Evolutionary conservation across 2,888 invertebrate genomes (phyloP).

Genomic region (Aporophyla lueneburgensis): DNA sequence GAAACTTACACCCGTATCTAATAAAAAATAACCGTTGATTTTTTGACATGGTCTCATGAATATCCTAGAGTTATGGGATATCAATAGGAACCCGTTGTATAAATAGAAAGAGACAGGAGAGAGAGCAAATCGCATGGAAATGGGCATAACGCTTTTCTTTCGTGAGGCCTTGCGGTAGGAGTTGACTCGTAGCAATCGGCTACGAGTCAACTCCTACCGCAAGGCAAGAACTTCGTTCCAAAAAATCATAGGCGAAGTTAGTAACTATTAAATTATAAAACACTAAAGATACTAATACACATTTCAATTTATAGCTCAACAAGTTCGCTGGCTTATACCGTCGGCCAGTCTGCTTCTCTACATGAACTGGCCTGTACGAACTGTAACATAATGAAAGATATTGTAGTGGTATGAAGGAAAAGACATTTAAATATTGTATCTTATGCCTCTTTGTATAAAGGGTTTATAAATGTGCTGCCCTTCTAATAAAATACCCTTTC

Average conservation of each 20-base stretch:
- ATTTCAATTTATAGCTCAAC: constrained; percentile 46
- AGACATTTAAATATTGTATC: neutral
- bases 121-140: neutral
- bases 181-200: too few species aligned
- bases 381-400: neutral
- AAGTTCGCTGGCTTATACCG: constrained; percentile 31
- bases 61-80: too few species aligned
- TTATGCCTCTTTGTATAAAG: neutral
- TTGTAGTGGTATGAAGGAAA: constrained; percentile 2
- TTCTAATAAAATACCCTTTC: neutral
- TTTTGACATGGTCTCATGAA: too few species aligned
- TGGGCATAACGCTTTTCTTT: neutral
- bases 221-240: neutral
- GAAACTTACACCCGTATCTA: too few species aligned
- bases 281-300: constrained; percentile 22
- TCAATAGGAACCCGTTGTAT: too few species aligned
- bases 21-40: too few species aligned
- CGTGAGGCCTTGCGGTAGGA: too few species aligned
- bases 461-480: neutral
- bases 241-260: neutral
- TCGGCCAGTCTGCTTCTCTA: constrained; percentile 22
- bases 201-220: neutral
- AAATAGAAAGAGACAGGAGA: neutral
- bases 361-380: constrained; percentile 23
- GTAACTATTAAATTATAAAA: constrained; percentile 13